Base-by-base conservation (phyloP, 2,797 vertebrate species). In the Delichon dasypus region DNA sequence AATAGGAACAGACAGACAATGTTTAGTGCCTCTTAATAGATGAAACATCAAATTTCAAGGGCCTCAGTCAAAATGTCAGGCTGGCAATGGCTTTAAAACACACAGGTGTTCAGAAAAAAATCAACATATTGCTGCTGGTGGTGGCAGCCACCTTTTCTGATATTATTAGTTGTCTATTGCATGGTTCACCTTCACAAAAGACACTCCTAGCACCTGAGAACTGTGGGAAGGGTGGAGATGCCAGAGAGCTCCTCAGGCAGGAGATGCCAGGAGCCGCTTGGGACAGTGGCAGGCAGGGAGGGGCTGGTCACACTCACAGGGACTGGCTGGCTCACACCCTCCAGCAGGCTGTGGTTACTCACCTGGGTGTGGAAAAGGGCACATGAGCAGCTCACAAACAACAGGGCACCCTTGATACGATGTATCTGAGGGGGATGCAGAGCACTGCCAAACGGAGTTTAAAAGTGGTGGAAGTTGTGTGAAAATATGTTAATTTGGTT, bases 341-440 rank as follows among this genome's bases (percentile, higher is more conserved):
- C 0, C 0, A 58, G 42, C 0, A 1, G 61, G 44, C 60, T 82
- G 60, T 1, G 8, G 3, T 48, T 58, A 51, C 75, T 89, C 53
- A 38, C 45, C 44, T 20, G 40, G 13, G 4, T 45, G 44, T 5
- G 26, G 42, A 55, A 16, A 47, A 10, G 42, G 14, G 15, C 58
- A 60, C 57, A 53, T 18, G 3, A 71, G 60, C 42, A 45, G 57
- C 60, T 62, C 67, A 36, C 0, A 0, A 57, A 34, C 30, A 48
- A 36, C 23, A 60, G 23, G 42, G 19, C 64, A n/a, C 20, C 55
- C 85, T 27, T 11, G n/a, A n/a, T 22, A 32, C 0, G 0, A 40
- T 0, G 2, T 16, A 5, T 48, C 75, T 29, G 34, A 40, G 30
- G 9, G 10, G 23, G 25, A 21, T 36, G 45, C 2, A 0, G 62